Base-by-base conservation (phyloP, 2,888 invertebrate genomes). In the Dynastes grantii region DNA sequence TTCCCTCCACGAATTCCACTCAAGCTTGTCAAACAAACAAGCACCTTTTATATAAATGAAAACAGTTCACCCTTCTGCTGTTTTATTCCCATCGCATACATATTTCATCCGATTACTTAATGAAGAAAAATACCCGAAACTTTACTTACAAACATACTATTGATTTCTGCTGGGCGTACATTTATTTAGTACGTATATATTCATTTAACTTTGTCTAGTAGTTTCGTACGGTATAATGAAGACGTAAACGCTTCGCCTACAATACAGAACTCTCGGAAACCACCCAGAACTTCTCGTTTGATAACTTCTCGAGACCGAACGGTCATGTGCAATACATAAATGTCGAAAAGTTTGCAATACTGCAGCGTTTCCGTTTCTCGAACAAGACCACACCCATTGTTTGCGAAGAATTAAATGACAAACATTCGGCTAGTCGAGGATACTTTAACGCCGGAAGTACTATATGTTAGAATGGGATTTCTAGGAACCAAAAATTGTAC, bases 371-470 rank as follows among this genome's bases (percentile, higher is more conserved):
- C 63, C 63, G 63, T 29, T 63, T 63, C 32, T 63, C 63, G 27
- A 63, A 63, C 13, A 32, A 63, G 68, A 68, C 68, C 68, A 68
- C 68, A 68, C 68, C 68, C 68, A 51, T 68, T 68, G 68, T 68
- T 68, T 68, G 68, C 51, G 22, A 29, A 68, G 68, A 68, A 68
- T 68, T 68, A 68, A 16, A 68, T 27, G 68, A 13, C 51, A 68
- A 68, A 51, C 68, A 16, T 45, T 49, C 27, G 49, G 29, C 68
- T 9, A 13, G 49, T 13, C 27, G 51, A 68, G 45, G 51, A 68
- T 68, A 51, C 68, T 51, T 49, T 51, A 27, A 49, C 29, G n/a
- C 68, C 68, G 68, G 68, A 68, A 68, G n/a, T 22, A 40, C n/a
- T 51, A 29, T 45, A 37, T 37, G 5, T 37, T 5, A 16, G 45